Percentiles rank a stretch among this genome's conserved stretches.
Conservation (phyloP, 92 coral and sea anemone species). For the Pocillopora meandrina region DNA sequence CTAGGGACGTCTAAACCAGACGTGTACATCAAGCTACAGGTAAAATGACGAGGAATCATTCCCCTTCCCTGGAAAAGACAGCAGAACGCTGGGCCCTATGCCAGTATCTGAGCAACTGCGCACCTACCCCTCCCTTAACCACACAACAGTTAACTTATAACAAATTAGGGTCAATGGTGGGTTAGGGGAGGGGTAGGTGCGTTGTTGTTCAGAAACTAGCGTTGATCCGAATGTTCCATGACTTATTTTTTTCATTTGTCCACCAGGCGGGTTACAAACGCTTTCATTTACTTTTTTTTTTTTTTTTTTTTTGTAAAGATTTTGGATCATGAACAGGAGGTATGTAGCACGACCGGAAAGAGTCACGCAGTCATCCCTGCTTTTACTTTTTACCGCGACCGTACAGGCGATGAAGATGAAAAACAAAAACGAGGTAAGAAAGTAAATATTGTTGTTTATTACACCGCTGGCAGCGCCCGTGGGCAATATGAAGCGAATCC, state of each 20-base stretch:
- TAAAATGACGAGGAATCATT: conserved; percentile 4
- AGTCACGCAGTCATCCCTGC: conserved; percentile 97
- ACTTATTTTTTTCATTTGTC: too few relatives aligned
- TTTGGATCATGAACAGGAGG: conserved; percentile 90
- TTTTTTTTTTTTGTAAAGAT: conserved; percentile 53
- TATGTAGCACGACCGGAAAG: conserved; percentile 82
- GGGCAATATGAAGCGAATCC: too few relatives aligned
- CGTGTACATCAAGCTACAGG: conserved; percentile 93
- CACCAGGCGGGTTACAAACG: neutral
- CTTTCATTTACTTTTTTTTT: neutral
- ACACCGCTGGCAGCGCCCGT: too few relatives aligned
- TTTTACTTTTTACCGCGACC: conserved; percentile 86
- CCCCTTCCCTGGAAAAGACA: too few relatives aligned
- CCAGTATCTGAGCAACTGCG: too few relatives aligned
- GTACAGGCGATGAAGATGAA: conserved; percentile 91
- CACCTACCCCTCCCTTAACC: too few relatives aligned
- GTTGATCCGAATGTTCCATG: too few relatives aligned
- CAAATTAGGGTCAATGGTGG: too few relatives aligned
- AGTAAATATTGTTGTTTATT: neutral
- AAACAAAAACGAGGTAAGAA: conserved; percentile 77
- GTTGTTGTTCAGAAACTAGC: too few relatives aligned
- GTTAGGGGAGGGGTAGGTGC: too few relatives aligned
- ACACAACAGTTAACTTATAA: too few relatives aligned
- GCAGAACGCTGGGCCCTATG: too few relatives aligned
- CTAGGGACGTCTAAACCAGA: conserved; percentile 91